A percentile compares a stretch with the other conserved stretches of the same genome.
These are phyloP conservation scores for Drosophila mettleri DNA, from an alignment of 2,888 invertebrate genomes.

Conservation along the genomic window DNA sequence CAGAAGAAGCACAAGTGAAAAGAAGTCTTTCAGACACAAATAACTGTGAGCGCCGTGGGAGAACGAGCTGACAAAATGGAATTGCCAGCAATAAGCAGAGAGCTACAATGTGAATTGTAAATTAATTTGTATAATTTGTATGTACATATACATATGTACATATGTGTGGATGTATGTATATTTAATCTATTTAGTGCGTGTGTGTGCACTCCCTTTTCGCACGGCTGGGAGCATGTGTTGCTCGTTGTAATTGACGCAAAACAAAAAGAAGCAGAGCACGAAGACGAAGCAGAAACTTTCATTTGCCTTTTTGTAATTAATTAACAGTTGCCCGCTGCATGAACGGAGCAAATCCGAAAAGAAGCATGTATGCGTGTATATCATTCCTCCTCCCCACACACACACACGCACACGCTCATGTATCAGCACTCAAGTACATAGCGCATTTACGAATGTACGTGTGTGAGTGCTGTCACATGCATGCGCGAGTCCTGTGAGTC, in stretches of 20 bases:
- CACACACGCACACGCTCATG: not conserved
- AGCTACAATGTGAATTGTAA: not conserved
- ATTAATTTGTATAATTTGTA: conserved; percentile 2
- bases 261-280: conserved; percentile 17
- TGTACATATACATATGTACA: not conserved
- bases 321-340: conserved; percentile 54
- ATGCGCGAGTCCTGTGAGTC: conserved; percentile 50
- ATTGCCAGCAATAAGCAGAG: not conserved
- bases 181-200: not conserved
- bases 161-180: not conserved
- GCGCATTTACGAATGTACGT: conserved; percentile 10
- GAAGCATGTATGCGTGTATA: conserved; percentile 1
- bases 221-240: conserved; percentile 10
- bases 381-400: too few relatives aligned
- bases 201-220: not conserved
- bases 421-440: not conserved
- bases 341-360: conserved; percentile 31
- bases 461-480: conserved; percentile 42
- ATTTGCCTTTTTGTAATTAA: conserved; percentile 70
- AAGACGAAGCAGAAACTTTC: conserved; percentile 55
- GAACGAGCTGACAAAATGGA: conserved; percentile 6
- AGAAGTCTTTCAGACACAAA: not conserved
- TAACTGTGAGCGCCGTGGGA: conserved; percentile 6
- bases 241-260: conserved; percentile 37
- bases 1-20: conserved; percentile 3